phyloP scores from a whole-genome alignment of 2,113 vertebrate species.

The Percina caprodes region DNA sequence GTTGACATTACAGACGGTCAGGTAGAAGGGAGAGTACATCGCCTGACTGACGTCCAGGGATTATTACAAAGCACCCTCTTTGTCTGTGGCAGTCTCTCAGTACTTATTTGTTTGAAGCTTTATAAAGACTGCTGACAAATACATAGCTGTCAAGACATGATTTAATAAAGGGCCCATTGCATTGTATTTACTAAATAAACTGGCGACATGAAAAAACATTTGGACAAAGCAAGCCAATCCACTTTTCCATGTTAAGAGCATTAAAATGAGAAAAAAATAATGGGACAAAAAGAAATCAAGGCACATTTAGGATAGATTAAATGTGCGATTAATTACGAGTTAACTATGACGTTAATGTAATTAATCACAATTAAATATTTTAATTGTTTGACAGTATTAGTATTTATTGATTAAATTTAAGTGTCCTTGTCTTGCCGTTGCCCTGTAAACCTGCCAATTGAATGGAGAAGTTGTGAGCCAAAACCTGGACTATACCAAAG shows the following conservation, averaged over 20 bases:
- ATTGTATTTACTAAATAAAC: too few species aligned
- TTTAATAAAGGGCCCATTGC: too few species aligned
- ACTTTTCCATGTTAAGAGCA: too few species aligned
- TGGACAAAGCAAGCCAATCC: too few species aligned
- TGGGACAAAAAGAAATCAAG: too few species aligned
- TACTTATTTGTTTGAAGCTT: slow-evolving; percentile 7
- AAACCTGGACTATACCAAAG: not conserved
- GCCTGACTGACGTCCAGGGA: not conserved
- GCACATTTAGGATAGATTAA: too few species aligned
- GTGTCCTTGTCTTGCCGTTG: not conserved
- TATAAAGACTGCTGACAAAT: slow-evolving; percentile 13
- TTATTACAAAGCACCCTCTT: not conserved
- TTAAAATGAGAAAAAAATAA: too few species aligned
- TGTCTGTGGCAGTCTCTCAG: not conserved
- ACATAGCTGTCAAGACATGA: not conserved
- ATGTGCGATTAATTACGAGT: too few species aligned
- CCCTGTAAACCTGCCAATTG: not conserved
- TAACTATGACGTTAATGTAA: too few species aligned
- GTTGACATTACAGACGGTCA: not conserved
- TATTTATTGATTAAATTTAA: not conserved
- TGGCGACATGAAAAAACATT: too few species aligned
- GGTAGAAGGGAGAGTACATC: not conserved
- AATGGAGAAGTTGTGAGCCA: not conserved
- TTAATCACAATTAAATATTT: too few species aligned
- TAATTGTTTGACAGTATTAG: too few species aligned